A percentile compares a stretch with the other conserved stretches of the same genome.
These are phyloP conservation scores for Salvelinus alpinus DNA, from an alignment of 2,113 vertebrate genomes.

Conservation along the genomic window DNA sequence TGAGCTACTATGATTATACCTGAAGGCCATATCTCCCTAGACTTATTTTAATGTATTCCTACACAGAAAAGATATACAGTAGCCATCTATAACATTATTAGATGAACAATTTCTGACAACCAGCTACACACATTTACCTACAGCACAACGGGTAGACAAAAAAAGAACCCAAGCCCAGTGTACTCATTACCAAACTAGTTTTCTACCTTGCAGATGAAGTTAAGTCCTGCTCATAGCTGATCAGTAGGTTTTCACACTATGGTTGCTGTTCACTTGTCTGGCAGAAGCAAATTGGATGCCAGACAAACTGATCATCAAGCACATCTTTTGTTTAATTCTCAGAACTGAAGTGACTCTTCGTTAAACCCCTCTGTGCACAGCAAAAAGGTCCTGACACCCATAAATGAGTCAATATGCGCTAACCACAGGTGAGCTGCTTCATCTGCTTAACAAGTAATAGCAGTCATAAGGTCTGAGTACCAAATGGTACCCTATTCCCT, in stretches of 20 bases:
- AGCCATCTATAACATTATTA: neutral
- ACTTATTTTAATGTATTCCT: neutral
- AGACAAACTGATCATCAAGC: too few species aligned
- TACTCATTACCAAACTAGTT: neutral
- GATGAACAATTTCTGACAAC: too few species aligned
- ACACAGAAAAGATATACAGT: neutral
- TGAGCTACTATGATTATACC: neutral
- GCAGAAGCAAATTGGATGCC: too few species aligned
- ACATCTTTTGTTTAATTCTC: neutral
- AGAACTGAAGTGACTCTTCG: neutral
- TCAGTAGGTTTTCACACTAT: neutral
- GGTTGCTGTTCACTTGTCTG: neutral
- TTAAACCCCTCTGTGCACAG: neutral
- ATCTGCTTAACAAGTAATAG: neutral
- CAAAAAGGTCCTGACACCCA: constrained; percentile 10
- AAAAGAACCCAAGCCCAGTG: neutral
- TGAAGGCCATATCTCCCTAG: neutral
- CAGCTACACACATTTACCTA: too few species aligned
- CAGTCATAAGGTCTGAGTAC: too few species aligned
- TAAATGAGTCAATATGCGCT: constrained; percentile 9
- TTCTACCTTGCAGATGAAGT: neutral
- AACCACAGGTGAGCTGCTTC: constrained; percentile 8
- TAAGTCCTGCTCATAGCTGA: neutral
- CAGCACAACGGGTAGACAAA: too few species aligned
- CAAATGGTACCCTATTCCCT: too few species aligned